phyloP scores from a whole-genome alignment of 1,140 invertebrate genomes.

The Rhopalosiphum maidis region DNA sequence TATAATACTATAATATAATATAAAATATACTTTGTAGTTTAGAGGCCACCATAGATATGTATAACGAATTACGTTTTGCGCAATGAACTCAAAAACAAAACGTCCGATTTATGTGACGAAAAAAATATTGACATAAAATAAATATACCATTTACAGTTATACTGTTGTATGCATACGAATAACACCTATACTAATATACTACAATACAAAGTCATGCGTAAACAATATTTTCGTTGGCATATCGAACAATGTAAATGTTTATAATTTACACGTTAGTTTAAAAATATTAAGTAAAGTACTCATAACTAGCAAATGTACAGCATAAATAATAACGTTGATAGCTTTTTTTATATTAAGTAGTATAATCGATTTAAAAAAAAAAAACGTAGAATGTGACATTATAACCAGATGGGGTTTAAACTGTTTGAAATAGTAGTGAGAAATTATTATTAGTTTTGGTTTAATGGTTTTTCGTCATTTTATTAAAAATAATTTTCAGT shows the following conservation, averaged over 20 bases:
- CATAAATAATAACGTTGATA: background rate
- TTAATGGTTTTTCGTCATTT: background rate
- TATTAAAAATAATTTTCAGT: constrained; percentile 5
- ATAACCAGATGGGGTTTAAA: background rate
- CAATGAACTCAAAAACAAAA: background rate
- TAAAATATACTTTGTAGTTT: background rate
- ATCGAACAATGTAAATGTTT: constrained; percentile 23
- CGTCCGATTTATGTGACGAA: background rate
- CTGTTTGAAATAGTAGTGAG: background rate
- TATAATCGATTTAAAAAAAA: background rate
- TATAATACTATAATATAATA: background rate
- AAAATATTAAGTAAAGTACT: background rate
- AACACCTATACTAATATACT: constrained; percentile 38
- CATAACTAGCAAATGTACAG: background rate
- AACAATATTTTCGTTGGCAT: constrained; percentile 33
- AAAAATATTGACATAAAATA: background rate
- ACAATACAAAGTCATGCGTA: background rate
- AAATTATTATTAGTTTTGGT: background rate
- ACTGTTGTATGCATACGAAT: background rate
- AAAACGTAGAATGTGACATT: background rate
- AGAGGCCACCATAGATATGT: background rate
- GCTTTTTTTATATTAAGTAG: too few relatives aligned
- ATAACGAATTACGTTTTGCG: background rate
- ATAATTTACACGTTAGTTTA: constrained; percentile 2
- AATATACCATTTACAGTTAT: background rate